Percentiles rank a stretch among this genome's conserved stretches.
Conservation (phyloP, 2,113 vertebrate species). For the Guaruba guarouba region DNA sequence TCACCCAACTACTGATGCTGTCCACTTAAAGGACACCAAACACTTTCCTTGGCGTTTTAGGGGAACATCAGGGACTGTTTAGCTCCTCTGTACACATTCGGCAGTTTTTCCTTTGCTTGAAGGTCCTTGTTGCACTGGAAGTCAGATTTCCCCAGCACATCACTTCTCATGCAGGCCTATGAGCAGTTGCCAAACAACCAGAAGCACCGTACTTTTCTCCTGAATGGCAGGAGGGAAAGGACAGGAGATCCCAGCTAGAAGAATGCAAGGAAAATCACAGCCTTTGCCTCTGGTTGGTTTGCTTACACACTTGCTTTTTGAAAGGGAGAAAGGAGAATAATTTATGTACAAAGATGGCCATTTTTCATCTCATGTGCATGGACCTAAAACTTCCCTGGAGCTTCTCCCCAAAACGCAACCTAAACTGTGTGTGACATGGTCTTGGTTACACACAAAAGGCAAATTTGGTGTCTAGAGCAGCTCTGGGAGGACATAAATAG, state of each 20-base stretch:
- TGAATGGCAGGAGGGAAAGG: background rate
- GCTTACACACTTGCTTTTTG: background rate
- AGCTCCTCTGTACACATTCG: background rate
- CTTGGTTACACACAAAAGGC: background rate
- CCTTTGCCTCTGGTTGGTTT: background rate
- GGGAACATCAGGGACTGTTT: background rate
- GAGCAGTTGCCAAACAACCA: conserved; percentile 11
- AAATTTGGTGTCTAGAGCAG: background rate
- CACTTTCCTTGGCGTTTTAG: background rate
- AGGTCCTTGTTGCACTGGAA: background rate
- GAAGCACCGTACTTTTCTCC: background rate
- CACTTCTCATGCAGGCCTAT: background rate
- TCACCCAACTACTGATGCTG: background rate
- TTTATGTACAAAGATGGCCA: background rate
- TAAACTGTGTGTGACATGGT: background rate
- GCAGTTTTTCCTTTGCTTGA: background rate
- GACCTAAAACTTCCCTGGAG: background rate
- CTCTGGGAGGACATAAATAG: background rate
- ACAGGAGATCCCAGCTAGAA: background rate
- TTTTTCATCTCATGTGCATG: background rate
- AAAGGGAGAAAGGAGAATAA: background rate
- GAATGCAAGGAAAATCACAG: background rate
- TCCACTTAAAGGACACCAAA: background rate
- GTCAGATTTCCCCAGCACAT: conserved; percentile 48
- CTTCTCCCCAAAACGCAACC: background rate